Evolutionary conservation across 1,140 invertebrate genomes (phyloP).

Genomic region (Brachionus plicatilis): DNA sequence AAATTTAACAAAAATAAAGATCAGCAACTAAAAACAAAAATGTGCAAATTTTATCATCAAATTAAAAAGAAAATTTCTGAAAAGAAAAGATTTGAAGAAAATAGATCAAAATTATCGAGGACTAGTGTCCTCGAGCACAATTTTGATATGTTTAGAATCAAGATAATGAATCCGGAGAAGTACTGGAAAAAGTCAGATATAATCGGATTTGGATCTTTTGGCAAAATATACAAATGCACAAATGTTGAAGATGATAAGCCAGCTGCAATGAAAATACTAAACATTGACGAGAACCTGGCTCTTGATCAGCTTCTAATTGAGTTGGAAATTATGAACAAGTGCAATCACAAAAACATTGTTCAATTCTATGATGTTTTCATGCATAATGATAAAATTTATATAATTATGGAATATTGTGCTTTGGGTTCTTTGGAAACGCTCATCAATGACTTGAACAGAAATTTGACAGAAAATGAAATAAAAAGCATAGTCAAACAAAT

Average conservation of each 20-base stretch:
- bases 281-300: constrained; percentile 90
- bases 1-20: too few species aligned
- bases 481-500: constrained; percentile 86
- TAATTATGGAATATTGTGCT: constrained; percentile 79
- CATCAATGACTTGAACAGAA: constrained; percentile 64
- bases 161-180: constrained; percentile 70
- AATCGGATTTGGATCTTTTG: constrained; percentile 95
- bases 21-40: too few species aligned
- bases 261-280: constrained; percentile 92
- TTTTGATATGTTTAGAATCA: not conserved
- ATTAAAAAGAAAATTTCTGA: too few species aligned
- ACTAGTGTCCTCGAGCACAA: too few species aligned
- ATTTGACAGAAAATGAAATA: constrained; percentile 84
- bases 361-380: constrained; percentile 28
- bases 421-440: constrained; percentile 95
- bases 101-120: too few species aligned
- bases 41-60: too few species aligned
- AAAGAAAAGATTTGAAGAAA: too few species aligned
- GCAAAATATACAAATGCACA: constrained; percentile 74
- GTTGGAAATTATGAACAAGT: constrained; percentile 89
- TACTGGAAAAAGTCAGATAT: constrained; percentile 94
- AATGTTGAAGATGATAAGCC: constrained; percentile 73
- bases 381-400: constrained; percentile 27
- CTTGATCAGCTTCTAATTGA: constrained; percentile 96
- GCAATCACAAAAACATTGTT: constrained; percentile 73